phyloP scores from a whole-genome alignment of 2,888 invertebrate genomes.

The Lasioglossum marginatum region DNA sequence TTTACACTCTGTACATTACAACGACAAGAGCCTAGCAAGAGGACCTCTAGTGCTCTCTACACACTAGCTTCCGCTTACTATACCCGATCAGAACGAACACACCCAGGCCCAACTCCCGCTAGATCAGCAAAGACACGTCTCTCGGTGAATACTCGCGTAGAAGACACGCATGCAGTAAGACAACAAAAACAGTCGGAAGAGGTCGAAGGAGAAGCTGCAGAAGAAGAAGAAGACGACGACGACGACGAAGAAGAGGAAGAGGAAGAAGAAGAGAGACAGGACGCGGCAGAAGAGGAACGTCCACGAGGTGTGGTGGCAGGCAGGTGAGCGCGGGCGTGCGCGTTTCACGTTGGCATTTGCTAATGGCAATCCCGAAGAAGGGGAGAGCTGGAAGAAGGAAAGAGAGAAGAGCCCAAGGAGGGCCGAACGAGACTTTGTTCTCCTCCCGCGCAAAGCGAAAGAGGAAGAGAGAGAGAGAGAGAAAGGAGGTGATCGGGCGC shows the following conservation, averaged over 20 bases:
- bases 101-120: not conserved
- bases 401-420: conserved; percentile 28
- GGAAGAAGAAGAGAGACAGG: conserved; percentile 18
- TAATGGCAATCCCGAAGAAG: conserved; percentile 77
- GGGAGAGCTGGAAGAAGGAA: conserved; percentile 30
- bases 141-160: conserved; percentile 1
- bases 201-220: not conserved
- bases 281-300: conserved; percentile 50
- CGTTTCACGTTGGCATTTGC: conserved; percentile 79
- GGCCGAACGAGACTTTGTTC: conserved; percentile 15
- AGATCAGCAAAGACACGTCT: conserved; percentile 10
- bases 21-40: not conserved
- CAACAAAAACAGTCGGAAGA: conserved; percentile 17
- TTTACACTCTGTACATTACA: too few species aligned
- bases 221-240: conserved; percentile 1
- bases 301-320: conserved; percentile 74
- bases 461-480: conserved; percentile 25
- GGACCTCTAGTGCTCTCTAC: not conserved
- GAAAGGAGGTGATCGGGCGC: conserved; percentile 58
- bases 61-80: not conserved
- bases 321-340: conserved; percentile 78
- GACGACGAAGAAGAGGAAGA: not conserved
- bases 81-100: not conserved
- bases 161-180: not conserved
- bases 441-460: conserved; percentile 22